These are phyloP conservation scores for Paracanthobrama guichenoti DNA, from an alignment of 2,113 vertebrate species.

Conservation along the genomic window DNA sequence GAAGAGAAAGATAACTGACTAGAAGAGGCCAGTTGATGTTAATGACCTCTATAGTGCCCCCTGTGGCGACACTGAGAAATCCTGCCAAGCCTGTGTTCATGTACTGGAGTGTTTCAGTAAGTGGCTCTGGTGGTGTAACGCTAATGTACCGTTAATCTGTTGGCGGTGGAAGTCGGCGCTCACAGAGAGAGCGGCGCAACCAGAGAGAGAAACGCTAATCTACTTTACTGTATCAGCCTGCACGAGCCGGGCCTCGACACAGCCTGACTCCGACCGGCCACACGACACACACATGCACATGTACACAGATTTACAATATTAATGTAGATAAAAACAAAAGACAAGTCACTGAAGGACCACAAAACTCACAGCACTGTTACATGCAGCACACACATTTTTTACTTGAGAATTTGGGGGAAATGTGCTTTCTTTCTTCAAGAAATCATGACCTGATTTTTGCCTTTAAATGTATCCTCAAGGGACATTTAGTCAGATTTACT, in stretches of 20 bases:
- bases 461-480: neutral
- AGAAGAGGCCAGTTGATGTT: neutral
- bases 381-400: neutral
- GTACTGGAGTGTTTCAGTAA: slow-evolving; percentile 18
- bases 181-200: slow-evolving; percentile 41
- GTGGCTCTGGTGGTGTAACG: neutral
- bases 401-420: neutral
- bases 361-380: neutral
- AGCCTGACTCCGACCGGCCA: slow-evolving; percentile 47
- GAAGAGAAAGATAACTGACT: too few species aligned
- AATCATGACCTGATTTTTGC: neutral
- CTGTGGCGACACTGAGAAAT: neutral
- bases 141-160: slow-evolving; percentile 41
- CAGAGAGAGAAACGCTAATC: slow-evolving; percentile 45
- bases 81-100: neutral
- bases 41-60: neutral
- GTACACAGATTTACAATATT: neutral
- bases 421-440: too few species aligned
- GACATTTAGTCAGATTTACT: neutral
- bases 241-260: slow-evolving; percentile 43
- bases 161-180: slow-evolving; percentile 33
- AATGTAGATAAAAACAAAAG: neutral
- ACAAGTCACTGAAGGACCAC: too few species aligned
- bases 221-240: slow-evolving; percentile 56
- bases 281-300: slow-evolving; percentile 36